phyloP scores from a whole-genome alignment of 1,140 invertebrate genomes.

The Telenomus remus region DNA sequence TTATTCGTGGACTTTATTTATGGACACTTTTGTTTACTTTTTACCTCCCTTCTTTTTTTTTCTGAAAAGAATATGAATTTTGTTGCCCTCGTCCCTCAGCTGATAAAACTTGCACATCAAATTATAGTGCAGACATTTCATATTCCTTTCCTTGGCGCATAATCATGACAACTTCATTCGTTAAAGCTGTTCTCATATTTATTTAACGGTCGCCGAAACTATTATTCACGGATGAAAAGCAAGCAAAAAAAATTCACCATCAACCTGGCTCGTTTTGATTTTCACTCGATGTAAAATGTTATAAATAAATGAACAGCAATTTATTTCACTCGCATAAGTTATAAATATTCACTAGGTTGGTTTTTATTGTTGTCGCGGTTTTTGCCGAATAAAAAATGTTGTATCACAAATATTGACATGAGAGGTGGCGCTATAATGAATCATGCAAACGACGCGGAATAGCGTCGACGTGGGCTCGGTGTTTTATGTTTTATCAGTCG shows the following conservation, averaged over 20 bases:
- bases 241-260: not conserved
- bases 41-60: slow-evolving; percentile 1
- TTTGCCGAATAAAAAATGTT: not conserved
- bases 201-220: not conserved
- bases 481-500: not conserved
- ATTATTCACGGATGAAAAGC: not conserved
- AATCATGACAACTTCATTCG: too few species aligned
- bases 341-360: too few species aligned
- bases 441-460: slow-evolving; percentile 1
- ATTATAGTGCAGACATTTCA: too few species aligned
- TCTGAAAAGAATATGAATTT: not conserved
- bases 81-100: not conserved
- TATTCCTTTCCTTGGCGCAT: too few species aligned
- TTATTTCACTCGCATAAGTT: too few species aligned
- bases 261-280: too few species aligned
- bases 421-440: not conserved
- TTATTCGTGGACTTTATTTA: slow-evolving; percentile 5
- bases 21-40: slow-evolving; percentile 13
- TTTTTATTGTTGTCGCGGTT: not conserved
- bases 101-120: too few species aligned
- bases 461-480: not conserved
- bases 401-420: not conserved
- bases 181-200: slow-evolving; percentile 1
- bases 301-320: too few species aligned
- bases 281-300: too few species aligned